These are phyloP conservation scores for Trogon surrucura DNA, from an alignment of 2,113 vertebrate genomes.

Conservation along the genomic window DNA sequence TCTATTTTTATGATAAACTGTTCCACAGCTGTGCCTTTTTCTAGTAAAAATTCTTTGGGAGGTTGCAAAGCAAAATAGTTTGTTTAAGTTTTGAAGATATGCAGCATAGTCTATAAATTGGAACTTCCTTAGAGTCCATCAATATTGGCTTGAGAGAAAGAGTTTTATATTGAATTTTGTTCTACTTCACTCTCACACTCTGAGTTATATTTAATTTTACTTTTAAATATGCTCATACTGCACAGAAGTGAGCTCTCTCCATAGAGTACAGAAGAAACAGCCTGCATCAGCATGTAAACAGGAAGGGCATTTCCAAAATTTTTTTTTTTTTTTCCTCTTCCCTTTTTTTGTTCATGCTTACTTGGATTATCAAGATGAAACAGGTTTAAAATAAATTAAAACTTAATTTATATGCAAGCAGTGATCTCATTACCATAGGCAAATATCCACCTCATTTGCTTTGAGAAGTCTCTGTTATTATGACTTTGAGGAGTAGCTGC, in stretches of 20 bases:
- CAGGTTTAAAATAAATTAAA: conserved; percentile 39
- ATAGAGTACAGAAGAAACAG: not conserved
- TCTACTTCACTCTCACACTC: not conserved
- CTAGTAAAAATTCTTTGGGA: not conserved
- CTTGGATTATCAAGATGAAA: conserved; percentile 44
- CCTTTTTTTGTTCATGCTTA: not conserved
- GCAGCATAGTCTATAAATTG: not conserved
- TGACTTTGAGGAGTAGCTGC: conserved; percentile 44
- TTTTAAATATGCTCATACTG: conserved; percentile 3
- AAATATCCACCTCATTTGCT: conserved; percentile 35
- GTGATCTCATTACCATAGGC: conserved; percentile 13
- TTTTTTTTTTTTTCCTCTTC: not conserved
- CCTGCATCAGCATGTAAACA: not conserved
- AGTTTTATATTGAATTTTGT: not conserved
- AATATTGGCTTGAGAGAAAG: not conserved
- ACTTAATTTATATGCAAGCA: conserved; percentile 9
- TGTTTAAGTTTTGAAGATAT: not conserved
- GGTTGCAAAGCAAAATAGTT: not conserved
- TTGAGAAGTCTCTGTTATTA: conserved; percentile 35
- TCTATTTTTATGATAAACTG: not conserved
- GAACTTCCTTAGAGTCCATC: not conserved
- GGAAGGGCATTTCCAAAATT: not conserved
- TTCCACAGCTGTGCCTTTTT: not conserved
- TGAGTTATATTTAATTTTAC: conserved; percentile 21
- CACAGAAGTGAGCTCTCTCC: not conserved